Evolutionary conservation across 2,888 invertebrate genomes (phyloP).

Genomic region (Lithodes maja): DNA sequence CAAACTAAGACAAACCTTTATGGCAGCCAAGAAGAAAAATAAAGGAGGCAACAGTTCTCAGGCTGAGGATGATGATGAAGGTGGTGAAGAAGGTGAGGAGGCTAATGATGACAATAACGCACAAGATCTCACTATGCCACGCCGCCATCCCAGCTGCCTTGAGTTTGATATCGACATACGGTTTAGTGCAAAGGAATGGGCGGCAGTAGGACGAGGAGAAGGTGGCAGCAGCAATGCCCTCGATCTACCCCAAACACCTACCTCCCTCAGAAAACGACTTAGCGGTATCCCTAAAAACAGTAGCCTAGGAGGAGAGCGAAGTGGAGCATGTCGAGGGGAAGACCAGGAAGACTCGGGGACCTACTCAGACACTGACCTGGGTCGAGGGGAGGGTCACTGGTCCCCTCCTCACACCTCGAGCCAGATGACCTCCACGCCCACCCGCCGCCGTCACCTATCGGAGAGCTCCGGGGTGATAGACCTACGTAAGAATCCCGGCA

Average conservation of each 20-base stretch:
- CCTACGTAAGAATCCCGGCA: slow-evolving; percentile 50
- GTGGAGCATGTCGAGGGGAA: slow-evolving; percentile 30
- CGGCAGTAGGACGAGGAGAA: slow-evolving; percentile 65
- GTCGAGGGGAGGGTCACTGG: slow-evolving; percentile 41
- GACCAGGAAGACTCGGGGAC: slow-evolving; percentile 54
- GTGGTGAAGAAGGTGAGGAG: background rate
- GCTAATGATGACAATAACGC: slow-evolving; percentile 54
- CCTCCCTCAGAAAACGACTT: slow-evolving; percentile 21
- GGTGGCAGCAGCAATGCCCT: slow-evolving; percentile 52
- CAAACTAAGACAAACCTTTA: slow-evolving; percentile 63
- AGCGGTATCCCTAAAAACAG: slow-evolving; percentile 17
- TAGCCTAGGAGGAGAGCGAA: slow-evolving; percentile 2
- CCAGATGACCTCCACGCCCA: slow-evolving; percentile 20
- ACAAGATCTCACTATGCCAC: slow-evolving; percentile 65
- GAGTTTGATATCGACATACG: slow-evolving; percentile 67
- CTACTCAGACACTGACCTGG: slow-evolving; percentile 54
- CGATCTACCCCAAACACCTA: slow-evolving; percentile 33
- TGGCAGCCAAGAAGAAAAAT: slow-evolving; percentile 65
- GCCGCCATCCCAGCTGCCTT: slow-evolving; percentile 53
- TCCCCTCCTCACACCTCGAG: background rate
- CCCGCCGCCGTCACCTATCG: slow-evolving; percentile 64
- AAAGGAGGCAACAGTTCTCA: slow-evolving; percentile 21
- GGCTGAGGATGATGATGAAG: slow-evolving; percentile 35
- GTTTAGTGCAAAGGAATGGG: slow-evolving; percentile 68
- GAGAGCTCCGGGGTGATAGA: slow-evolving; percentile 66